Percentiles rank a stretch among this genome's conserved stretches.
Conservation (phyloP, 2,797 vertebrate genomes). For the Schizopygopsis malacanthus region DNA sequence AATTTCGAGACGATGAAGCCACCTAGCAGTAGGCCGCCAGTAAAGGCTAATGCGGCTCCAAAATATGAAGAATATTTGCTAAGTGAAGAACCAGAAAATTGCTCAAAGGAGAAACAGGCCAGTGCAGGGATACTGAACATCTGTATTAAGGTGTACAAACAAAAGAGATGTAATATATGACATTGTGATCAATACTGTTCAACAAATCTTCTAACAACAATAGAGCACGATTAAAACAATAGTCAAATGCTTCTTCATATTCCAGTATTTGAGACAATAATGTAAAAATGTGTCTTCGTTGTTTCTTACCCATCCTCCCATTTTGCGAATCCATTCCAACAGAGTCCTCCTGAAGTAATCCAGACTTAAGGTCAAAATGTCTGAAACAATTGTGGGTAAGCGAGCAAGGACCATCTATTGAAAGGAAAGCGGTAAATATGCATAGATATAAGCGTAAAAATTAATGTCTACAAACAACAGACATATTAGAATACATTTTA, state of each 20-base stretch:
- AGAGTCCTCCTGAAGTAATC: conserved; percentile 68
- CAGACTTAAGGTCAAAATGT: conserved; percentile 67
- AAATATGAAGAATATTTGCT: not conserved
- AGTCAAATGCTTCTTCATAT: not conserved
- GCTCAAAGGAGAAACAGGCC: conserved; percentile 57
- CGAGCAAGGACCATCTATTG: conserved; percentile 66
- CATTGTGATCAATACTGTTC: not conserved
- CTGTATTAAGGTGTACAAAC: conserved; percentile 51
- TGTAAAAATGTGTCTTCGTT: not conserved
- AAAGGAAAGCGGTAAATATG: not conserved
- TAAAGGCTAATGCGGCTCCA: conserved; percentile 19
- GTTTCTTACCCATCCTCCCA: conserved; percentile 76
- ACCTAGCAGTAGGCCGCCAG: conserved; percentile 44
- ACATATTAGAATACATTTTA: not conserved
- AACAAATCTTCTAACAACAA: not conserved
- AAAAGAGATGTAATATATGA: not conserved
- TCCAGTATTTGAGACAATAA: not conserved
- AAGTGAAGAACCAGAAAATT: conserved; percentile 44
- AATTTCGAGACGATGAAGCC: conserved; percentile 30
- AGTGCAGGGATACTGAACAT: conserved; percentile 74
- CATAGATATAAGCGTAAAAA: conserved; percentile 27
- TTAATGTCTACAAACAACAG: not conserved
- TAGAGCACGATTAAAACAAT: not conserved
- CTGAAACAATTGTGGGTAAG: conserved; percentile 63
- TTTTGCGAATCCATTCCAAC: conserved; percentile 69